phyloP scores from a whole-genome alignment of 1,140 invertebrate genomes.

The Ceratina japonica region DNA sequence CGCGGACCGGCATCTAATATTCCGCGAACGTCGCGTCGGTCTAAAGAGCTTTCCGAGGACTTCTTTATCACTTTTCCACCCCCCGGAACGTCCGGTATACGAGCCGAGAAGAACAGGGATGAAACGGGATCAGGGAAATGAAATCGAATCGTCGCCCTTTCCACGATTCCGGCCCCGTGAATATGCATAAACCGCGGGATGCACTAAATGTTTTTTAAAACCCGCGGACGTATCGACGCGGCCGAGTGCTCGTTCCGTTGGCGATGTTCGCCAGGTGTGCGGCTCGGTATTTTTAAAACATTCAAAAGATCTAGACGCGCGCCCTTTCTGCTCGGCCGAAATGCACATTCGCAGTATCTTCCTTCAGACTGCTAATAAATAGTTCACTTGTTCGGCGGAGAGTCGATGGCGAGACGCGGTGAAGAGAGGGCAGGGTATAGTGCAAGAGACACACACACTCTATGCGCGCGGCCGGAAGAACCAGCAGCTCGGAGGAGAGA shows the following conservation, averaged over 20 bases:
- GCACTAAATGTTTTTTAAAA: too few species aligned
- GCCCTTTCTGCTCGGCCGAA: conserved; percentile 28
- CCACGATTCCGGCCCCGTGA: too few species aligned
- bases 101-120: not conserved
- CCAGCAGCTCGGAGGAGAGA: conserved; percentile 45
- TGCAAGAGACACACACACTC: conserved; percentile 26
- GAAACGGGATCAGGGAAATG: not conserved
- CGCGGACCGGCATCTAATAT: not conserved
- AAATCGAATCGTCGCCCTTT: too few species aligned
- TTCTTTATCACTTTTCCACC: conserved; percentile 52
- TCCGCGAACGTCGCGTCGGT: conserved; percentile 19
- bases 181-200: too few species aligned
- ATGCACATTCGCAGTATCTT: conserved; percentile 55
- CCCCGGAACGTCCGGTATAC: too few species aligned
- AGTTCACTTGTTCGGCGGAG: conserved; percentile 19
- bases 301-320: conserved; percentile 5
- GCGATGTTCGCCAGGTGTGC: not conserved
- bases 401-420: not conserved
- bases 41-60: conserved; percentile 32
- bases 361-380: conserved; percentile 44
- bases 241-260: too few species aligned
- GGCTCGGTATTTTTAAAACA: conserved; percentile 23
- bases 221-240: too few species aligned
- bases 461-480: not conserved
- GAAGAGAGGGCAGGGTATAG: not conserved